Percentiles rank a stretch among this genome's conserved stretches.
Conservation (phyloP, 2,113 vertebrate species). For the Bos taurus region ARS-UCD2.0 NC_037338.1:62740001-62740500, state of each 20-base stretch:
- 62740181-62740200: neutral
- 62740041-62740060: neutral
- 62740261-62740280: neutral
- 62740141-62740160: neutral
- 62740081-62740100: neutral
- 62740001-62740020: neutral
- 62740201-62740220: neutral
- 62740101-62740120: neutral
- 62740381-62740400: neutral
- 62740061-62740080: neutral
- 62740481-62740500: slow-evolving; percentile 47
- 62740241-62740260: neutral
- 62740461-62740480: slow-evolving; percentile 39
- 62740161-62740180: neutral
- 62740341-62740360: neutral
- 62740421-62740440: neutral
- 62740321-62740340: neutral
- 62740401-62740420: slow-evolving; percentile 25
- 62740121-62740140: neutral
- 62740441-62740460: slow-evolving; percentile 45
- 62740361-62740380: slow-evolving; percentile 4
- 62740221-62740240: neutral
- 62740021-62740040: neutral
- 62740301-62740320: neutral
- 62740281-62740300: neutral